Evolutionary conservation across 2,113 vertebrate genomes (phyloP).

Genomic region (Prietella phreatophila): DNA sequence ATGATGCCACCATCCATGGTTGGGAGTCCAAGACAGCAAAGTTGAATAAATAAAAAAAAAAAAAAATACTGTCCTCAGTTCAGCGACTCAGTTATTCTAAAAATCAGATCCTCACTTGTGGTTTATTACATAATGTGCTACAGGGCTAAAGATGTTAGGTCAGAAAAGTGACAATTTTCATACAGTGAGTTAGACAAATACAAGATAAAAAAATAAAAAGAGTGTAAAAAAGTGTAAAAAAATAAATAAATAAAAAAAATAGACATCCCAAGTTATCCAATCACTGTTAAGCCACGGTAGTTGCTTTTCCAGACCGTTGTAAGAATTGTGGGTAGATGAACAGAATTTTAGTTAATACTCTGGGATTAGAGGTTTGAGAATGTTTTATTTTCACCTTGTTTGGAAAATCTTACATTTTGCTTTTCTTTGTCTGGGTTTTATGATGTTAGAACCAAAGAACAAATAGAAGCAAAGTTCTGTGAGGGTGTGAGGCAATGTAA

Average conservation of each 20-base stretch:
- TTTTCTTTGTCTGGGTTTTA: not conserved
- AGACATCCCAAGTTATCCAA: not conserved
- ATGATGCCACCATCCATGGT: not conserved
- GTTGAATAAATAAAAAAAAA: not conserved
- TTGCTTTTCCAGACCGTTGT: not conserved
- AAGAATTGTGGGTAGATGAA: not conserved
- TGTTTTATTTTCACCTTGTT: not conserved
- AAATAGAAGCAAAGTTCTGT: not conserved
- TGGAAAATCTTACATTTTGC: not conserved
- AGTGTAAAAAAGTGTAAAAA: not conserved
- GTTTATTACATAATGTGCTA: not conserved
- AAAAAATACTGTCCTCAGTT: not conserved
- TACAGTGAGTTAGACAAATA: not conserved
- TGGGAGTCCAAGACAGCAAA: not conserved
- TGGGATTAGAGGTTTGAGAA: not conserved
- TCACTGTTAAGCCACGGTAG: not conserved
- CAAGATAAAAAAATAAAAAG: too few relatives aligned
- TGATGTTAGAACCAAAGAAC: not conserved
- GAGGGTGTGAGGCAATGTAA: not conserved
- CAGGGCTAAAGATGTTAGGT: not conserved
- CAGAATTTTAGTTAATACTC: not conserved
- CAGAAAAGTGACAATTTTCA: not conserved
- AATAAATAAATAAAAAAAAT: not conserved
- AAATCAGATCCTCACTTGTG: not conserved
- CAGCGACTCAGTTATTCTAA: not conserved